Percentiles rank a stretch among this genome's conserved stretches.
Evolutionary conservation across 2,888 invertebrate genomes (phyloP).

Genomic region (Ophion costatus): DNA sequence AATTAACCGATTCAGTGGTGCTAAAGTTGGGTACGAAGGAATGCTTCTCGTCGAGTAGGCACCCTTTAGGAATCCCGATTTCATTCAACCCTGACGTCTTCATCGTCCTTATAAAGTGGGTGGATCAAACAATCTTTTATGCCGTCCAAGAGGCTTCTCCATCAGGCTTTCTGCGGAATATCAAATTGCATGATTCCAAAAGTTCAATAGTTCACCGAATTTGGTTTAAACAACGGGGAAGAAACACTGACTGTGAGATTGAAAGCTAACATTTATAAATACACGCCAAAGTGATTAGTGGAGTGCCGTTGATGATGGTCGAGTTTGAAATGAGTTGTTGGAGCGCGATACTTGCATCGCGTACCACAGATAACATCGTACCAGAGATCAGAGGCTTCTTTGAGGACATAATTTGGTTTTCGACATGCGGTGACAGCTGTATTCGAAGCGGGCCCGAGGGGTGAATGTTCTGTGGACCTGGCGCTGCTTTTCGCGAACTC

Average conservation of each 20-base stretch:
- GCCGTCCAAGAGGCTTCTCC: not conserved
- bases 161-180: not conserved
- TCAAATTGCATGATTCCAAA: not conserved
- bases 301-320: slow-evolving; percentile 40
- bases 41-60: slow-evolving; percentile 62
- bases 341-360: slow-evolving; percentile 70
- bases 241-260: slow-evolving; percentile 17
- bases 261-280: slow-evolving; percentile 6
- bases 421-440: slow-evolving; percentile 82
- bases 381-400: slow-evolving; percentile 82
- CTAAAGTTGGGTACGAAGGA: slow-evolving; percentile 67
- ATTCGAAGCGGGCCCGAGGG: slow-evolving; percentile 67
- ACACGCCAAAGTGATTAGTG: slow-evolving; percentile 29
- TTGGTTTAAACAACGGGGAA: not conserved
- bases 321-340: slow-evolving; percentile 54
- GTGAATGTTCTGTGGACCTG: slow-evolving; percentile 65
- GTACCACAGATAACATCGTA: slow-evolving; percentile 80
- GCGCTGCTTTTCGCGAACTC: slow-evolving; percentile 17
- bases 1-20: slow-evolving; percentile 75
- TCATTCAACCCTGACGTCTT: slow-evolving; percentile 56
- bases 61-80: slow-evolving; percentile 55
- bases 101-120: slow-evolving; percentile 40
- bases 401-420: slow-evolving; percentile 83
- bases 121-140: slow-evolving; percentile 30
- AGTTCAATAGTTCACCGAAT: too few species aligned